Conservation (phyloP, 2,888 invertebrate species). For the Pterostichus niger region DNA sequence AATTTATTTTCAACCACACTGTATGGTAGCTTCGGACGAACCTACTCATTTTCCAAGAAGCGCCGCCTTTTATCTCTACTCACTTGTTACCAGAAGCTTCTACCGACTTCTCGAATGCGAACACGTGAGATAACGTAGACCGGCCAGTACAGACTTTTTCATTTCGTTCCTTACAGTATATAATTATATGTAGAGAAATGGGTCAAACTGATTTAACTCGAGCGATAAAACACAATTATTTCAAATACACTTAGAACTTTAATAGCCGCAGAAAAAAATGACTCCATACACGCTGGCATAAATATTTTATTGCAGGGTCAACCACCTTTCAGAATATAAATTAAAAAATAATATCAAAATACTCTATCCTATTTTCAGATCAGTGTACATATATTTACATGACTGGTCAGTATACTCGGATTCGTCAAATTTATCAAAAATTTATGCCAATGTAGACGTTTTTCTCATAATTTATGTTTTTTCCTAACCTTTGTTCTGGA, state of each 20-base stretch:
- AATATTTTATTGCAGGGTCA: slow-evolving; percentile 20
- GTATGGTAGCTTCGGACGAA: no score
- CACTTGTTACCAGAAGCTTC: no score
- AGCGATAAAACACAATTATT: slow-evolving; percentile 1
- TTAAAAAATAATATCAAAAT: slow-evolving; percentile 1
- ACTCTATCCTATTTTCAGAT: neutral
- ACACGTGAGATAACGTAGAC: no score
- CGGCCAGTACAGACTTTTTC: no score
- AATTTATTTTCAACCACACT: no score
- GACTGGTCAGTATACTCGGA: slow-evolving; percentile 2
- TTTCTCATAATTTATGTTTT: slow-evolving; percentile 20
- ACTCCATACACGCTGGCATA: neutral
- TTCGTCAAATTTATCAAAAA: slow-evolving; percentile 24
- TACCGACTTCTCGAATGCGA: no score
- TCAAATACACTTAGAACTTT: slow-evolving; percentile 18
- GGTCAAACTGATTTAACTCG: slow-evolving; percentile 2
- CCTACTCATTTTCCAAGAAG: no score
- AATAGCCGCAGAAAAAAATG: slow-evolving; percentile 12
- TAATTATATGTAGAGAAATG: neutral
- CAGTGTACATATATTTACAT: neutral
- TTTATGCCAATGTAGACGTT: slow-evolving; percentile 27
- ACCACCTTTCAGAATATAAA: slow-evolving; percentile 3
- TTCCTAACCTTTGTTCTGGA: slow-evolving; percentile 18
- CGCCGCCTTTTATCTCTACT: no score
- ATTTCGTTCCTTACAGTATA: no score